A percentile compares a stretch with the other conserved stretches of the same genome.
phyloP scores from a whole-genome alignment of 2,888 invertebrate species.

The Drosophila kuntzei region DNA sequence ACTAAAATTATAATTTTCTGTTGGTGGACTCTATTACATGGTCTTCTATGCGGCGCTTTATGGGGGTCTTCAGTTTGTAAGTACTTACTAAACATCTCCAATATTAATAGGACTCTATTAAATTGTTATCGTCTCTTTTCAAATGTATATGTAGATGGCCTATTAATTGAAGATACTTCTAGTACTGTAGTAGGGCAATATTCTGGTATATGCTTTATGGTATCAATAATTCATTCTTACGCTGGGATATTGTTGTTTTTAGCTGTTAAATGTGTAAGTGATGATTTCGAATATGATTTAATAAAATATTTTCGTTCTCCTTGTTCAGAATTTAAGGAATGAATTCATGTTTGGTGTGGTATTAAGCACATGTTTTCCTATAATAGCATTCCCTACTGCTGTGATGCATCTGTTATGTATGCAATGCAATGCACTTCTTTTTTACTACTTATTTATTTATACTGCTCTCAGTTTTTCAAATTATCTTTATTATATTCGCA shows the following conservation, averaged over 20 bases:
- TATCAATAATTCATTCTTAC: conserved; percentile 1
- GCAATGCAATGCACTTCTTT: neutral
- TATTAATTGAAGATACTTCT: no score
- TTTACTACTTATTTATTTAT: neutral
- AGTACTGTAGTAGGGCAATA: no score
- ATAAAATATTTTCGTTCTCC: neutral
- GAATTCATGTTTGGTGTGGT: conserved; percentile 5
- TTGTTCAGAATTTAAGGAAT: neutral
- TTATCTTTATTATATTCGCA: neutral
- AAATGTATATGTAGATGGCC: no score
- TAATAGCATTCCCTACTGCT: neutral
- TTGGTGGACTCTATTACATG: conserved; percentile 5
- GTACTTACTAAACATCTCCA: neutral
- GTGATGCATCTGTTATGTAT: neutral
- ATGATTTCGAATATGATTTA: no score
- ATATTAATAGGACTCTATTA: neutral
- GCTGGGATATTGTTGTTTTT: neutral
- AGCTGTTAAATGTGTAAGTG: neutral
- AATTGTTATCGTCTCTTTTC: neutral
- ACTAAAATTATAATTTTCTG: conserved; percentile 7
- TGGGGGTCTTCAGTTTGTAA: neutral
- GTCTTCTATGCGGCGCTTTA: neutral
- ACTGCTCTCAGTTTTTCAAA: neutral
- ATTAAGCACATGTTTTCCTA: neutral
- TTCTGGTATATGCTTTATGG: neutral